These are phyloP conservation scores for Microctonus brassicae DNA, from an alignment of 2,888 invertebrate genomes.

Conservation along the genomic window DNA sequence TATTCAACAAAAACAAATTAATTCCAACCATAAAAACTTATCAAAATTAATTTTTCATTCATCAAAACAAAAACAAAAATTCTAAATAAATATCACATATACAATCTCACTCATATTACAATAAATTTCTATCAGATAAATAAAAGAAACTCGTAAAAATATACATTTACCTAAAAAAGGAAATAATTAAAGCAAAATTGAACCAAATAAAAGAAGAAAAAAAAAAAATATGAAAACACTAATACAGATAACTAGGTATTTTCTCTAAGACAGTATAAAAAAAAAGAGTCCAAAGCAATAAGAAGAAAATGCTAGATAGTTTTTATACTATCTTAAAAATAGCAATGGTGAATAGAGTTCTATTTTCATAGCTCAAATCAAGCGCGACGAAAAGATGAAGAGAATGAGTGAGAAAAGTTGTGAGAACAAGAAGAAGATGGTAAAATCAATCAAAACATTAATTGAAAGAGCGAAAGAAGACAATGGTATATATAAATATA, in stretches of 20 bases:
- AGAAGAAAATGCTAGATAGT: background rate
- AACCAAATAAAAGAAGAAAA: background rate
- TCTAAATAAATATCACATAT: no score
- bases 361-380: background rate
- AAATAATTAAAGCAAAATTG: background rate
- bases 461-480: constrained; percentile 69
- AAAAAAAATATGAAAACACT: no score
- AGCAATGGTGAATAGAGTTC: background rate
- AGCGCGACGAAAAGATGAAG: background rate
- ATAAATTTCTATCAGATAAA: no score
- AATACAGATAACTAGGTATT: constrained; percentile 8
- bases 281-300: constrained; percentile 7
- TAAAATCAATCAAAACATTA: constrained; percentile 70
- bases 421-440: constrained; percentile 48
- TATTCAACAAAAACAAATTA: background rate
- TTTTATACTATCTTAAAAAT: constrained; percentile 13
- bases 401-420: constrained; percentile 40
- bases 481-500: constrained; percentile 62
- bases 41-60: constrained; percentile 13
- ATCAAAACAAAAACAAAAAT: no score
- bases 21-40: background rate
- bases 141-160: background rate
- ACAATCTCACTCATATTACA: no score
- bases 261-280: no score
- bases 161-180: background rate